phyloP scores from a whole-genome alignment of 1,140 invertebrate genomes.

The Drosophila tani region DNA sequence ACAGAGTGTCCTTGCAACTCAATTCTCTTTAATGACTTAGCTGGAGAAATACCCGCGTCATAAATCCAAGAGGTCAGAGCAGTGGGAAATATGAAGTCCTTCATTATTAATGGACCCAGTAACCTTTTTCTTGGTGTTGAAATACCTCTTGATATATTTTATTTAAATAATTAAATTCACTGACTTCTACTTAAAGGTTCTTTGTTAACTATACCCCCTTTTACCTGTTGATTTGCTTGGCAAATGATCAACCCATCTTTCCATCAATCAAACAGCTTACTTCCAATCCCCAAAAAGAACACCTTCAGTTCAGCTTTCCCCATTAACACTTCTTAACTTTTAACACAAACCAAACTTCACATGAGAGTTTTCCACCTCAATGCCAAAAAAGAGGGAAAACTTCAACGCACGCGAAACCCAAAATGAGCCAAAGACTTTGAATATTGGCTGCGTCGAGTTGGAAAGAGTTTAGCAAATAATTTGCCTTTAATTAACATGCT shows the following conservation, averaged over 20 bases:
- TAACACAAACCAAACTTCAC: constrained; percentile 7
- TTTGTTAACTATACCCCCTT: too few relatives aligned
- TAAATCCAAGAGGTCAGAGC: neutral
- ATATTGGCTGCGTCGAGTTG: constrained; percentile 13
- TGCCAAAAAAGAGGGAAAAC: constrained; percentile 1
- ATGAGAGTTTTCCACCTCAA: constrained; percentile 3
- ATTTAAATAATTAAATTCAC: neutral
- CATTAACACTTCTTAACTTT: constrained; percentile 34
- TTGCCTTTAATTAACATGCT: constrained; percentile 79
- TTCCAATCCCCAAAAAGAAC: neutral
- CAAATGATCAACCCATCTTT: neutral
- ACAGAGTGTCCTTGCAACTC: constrained; percentile 14
- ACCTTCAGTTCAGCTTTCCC: neutral
- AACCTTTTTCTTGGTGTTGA: neutral
- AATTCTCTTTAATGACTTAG: neutral
- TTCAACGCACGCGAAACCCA: neutral
- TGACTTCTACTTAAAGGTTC: too few relatives aligned
- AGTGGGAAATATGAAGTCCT: neutral
- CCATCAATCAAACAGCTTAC: constrained; percentile 8
- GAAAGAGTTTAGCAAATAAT: constrained; percentile 72
- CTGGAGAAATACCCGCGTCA: neutral
- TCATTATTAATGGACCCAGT: neutral
- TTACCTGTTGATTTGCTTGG: neutral
- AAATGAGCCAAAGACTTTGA: constrained; percentile 6
- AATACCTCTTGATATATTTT: neutral